A percentile compares a stretch with the other conserved stretches of the same genome.
Conservation (phyloP, 1,140 invertebrate genomes). For the Drosophila ercepeae region DNA sequence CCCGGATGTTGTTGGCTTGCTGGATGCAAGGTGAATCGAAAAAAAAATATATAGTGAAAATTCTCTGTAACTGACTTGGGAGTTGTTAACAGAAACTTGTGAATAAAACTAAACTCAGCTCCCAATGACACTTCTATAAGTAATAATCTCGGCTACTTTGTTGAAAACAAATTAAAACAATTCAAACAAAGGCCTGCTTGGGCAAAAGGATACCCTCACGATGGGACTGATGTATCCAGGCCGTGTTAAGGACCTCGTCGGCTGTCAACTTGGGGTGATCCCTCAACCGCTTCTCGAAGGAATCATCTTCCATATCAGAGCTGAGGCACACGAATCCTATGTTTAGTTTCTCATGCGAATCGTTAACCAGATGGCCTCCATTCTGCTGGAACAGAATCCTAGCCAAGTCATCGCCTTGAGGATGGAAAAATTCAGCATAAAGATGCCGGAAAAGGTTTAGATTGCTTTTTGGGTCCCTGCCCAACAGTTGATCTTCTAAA, state of each 20-base stretch:
- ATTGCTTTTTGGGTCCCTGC: neutral
- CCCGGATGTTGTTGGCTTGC: neutral
- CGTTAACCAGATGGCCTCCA: conserved; percentile 32
- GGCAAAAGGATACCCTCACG: conserved; percentile 16
- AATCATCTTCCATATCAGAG: neutral
- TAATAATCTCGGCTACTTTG: neutral
- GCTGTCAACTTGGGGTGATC: neutral
- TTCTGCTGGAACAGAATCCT: conserved; percentile 51
- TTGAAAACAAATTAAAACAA: neutral
- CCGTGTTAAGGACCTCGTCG: conserved; percentile 15
- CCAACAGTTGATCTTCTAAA: conserved; percentile 35
- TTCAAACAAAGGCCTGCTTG: neutral
- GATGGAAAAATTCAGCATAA: conserved; percentile 36
- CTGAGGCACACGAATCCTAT: conserved; percentile 18
- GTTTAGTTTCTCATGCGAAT: neutral
- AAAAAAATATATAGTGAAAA: neutral
- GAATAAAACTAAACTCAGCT: neutral
- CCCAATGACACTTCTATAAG: neutral
- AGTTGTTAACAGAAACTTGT: neutral
- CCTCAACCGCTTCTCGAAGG: neutral
- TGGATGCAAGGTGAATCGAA: neutral
- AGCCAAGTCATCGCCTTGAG: conserved; percentile 22
- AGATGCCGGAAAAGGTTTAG: conserved; percentile 34
- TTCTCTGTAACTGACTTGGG: neutral
- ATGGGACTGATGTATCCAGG: conserved; percentile 27